Percentiles rank a stretch among this genome's conserved stretches.
Conservation (phyloP, 2,797 vertebrate species). For the Cottoperca gobio region DNA sequence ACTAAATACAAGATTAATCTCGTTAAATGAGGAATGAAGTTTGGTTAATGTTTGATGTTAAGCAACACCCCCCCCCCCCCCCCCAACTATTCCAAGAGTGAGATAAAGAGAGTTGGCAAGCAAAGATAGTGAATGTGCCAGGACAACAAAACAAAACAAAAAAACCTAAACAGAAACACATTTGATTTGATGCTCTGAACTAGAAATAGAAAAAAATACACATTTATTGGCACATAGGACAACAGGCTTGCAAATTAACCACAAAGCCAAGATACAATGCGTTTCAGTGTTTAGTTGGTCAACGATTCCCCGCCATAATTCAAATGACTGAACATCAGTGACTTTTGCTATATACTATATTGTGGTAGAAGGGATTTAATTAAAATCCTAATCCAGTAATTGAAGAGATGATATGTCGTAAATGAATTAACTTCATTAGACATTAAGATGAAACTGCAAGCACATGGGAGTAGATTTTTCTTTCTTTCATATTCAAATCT, state of each 20-base stretch:
- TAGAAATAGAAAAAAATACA: not conserved
- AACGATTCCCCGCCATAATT: not conserved
- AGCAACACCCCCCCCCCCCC: not conserved
- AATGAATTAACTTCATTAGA: not conserved
- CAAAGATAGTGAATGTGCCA: not conserved
- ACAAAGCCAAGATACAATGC: not conserved
- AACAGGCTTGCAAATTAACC: too few species aligned
- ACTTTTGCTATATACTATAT: not conserved
- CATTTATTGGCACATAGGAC: too few species aligned
- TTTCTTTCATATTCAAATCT: constrained; percentile 9
- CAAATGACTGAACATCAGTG: not conserved
- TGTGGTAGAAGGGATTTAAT: not conserved
- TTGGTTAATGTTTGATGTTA: not conserved
- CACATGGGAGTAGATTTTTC: not conserved
- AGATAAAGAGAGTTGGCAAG: not conserved
- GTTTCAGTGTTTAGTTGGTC: not conserved
- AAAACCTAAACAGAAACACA: not conserved
- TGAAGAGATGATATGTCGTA: not conserved
- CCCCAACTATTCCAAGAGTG: not conserved
- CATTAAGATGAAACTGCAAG: constrained; percentile 4
- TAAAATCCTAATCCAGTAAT: not conserved
- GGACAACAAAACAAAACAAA: not conserved
- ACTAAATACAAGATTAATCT: not conserved
- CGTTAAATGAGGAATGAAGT: not conserved
- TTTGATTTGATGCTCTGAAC: not conserved